Base-by-base conservation (phyloP, 2,888 invertebrate species). In the Leptinotarsa peninsularis region DNA sequence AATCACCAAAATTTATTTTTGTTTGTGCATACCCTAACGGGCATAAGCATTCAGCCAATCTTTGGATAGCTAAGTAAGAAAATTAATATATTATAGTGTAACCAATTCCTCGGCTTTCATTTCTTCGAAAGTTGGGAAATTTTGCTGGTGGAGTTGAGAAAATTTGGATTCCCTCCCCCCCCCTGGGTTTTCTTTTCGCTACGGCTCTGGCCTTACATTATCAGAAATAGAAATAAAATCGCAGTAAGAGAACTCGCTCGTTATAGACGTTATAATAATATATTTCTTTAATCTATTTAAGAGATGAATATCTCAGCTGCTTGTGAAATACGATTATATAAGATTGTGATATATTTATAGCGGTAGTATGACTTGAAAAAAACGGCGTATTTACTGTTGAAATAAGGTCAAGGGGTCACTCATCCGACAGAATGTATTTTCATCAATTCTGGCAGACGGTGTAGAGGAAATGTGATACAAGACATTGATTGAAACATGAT, bases 301-400 rank as follows among this genome's bases (percentile, higher is more conserved):
- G 18, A 33, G n/a, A n/a, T 17, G 33, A 63, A 63, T 33, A n/a
- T 43, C n/a, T 33, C 33, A 63, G 43, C 63, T 63, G 17, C 4
- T 33, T 27, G 17, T n/a, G 33, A 7, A 63, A 63, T 33, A 17
- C 33, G 17, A 33, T 63, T 33, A 63, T 43, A n/a, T 63, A 63
- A 58, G 18, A 58, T 18, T 63, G 23, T 27, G 33, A n/a, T 43
- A 23, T 58, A 58, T 58, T 58, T 33, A 63, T 63, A 63, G 17
- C 14, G 33, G 33, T 63, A 33, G n/a, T 63, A 18, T n/a, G 58
- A 13, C 3, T 58, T 13, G 15, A 56, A 56, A 13, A n/a, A 21
- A 33, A 33, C 27, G 33, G n/a, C 21, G 56, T 1, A 21, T 21
- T 56, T n/a, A 43, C 43, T 7, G 33, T 63, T 63, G 7, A n/a